phyloP scores from a whole-genome alignment of 2,113 vertebrate species.

The Solea solea region DNA sequence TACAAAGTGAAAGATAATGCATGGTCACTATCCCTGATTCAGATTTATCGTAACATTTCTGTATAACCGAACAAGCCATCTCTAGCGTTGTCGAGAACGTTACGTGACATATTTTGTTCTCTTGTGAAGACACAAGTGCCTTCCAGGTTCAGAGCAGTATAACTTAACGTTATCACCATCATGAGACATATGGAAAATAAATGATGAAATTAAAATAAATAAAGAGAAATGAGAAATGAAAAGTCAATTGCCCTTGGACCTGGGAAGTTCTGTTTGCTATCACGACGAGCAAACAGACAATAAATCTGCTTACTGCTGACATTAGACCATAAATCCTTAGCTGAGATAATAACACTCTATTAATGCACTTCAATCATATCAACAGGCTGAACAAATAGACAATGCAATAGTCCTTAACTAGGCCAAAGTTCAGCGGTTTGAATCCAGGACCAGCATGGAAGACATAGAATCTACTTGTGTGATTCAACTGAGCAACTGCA shows the following conservation, averaged over 20 bases:
- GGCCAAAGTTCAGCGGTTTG: no score
- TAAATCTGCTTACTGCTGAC: neutral
- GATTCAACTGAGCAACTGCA: no score
- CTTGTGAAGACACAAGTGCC: no score
- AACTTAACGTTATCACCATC: neutral
- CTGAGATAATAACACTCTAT: slow-evolving; percentile 5
- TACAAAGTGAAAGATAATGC: neutral
- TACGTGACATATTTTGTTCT: no score
- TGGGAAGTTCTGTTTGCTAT: neutral
- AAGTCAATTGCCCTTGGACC: slow-evolving; percentile 8
- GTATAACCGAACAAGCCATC: neutral
- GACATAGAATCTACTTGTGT: no score
- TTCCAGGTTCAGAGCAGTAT: neutral
- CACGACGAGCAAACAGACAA: slow-evolving; percentile 3
- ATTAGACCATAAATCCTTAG: slow-evolving; percentile 9
- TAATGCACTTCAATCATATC: slow-evolving; percentile 8
- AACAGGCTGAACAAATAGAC: slow-evolving; percentile 6
- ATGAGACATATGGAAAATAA: neutral
- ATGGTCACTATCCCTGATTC: neutral
- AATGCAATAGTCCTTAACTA: neutral
- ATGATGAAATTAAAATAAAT: neutral
- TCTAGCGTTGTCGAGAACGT: neutral
- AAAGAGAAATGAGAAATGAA: neutral
- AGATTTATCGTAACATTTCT: neutral
- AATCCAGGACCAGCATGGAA: no score